These are phyloP conservation scores for Heliconius hermathena DNA, from an alignment of 1,140 invertebrate genomes.

Conservation along the genomic window DNA sequence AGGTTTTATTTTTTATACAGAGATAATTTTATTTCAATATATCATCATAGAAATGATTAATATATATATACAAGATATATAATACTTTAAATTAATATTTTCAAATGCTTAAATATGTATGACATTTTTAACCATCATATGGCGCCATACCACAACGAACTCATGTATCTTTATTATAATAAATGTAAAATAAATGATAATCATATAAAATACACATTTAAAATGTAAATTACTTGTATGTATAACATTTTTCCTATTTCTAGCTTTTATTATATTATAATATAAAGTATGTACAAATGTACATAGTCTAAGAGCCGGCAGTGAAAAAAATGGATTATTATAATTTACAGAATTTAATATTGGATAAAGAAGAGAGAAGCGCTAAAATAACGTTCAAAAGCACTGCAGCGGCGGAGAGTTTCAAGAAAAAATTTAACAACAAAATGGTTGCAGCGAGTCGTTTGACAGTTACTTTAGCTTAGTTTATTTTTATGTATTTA, in stretches of 20 bases:
- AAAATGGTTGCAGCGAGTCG: conserved; percentile 76
- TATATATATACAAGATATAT: background rate
- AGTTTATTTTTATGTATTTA: background rate
- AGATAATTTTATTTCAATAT: no score
- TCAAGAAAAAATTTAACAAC: conserved; percentile 74
- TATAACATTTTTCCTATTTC: conserved; percentile 50
- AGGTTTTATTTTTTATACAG: no score
- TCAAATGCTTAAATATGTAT: background rate
- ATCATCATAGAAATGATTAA: no score
- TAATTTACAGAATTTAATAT: conserved; percentile 66
- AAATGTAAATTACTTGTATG: conserved; percentile 5
- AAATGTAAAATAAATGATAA: background rate
- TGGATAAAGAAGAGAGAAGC: conserved; percentile 70
- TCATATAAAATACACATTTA: background rate
- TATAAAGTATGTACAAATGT: background rate
- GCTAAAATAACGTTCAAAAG: conserved; percentile 71
- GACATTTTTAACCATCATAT: background rate
- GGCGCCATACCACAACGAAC: background rate
- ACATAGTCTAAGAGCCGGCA: conserved; percentile 39
- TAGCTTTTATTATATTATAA: background rate
- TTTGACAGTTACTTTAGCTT: conserved; percentile 54
- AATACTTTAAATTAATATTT: background rate
- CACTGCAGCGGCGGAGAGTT: conserved; percentile 56
- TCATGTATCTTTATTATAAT: background rate
- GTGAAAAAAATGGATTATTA: conserved; percentile 55